Base-by-base conservation (phyloP, 2,888 invertebrate genomes). In the Malacosoma neustria region DNA sequence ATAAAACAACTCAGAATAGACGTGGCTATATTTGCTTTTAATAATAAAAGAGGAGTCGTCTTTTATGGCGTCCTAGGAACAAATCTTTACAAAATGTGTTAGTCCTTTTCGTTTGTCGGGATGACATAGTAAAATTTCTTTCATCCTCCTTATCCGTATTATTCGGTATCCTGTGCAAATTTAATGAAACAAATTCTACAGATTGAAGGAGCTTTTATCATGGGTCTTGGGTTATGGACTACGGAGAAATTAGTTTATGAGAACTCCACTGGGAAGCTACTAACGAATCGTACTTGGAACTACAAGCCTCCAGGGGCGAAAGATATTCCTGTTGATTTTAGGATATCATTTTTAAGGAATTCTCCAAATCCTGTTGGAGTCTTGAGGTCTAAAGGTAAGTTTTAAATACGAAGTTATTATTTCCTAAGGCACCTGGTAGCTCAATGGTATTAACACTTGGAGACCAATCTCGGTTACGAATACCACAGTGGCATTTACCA, bases 231-330 rank as follows among this genome's bases (percentile, higher is more conserved):
- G 1, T 89, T 91, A 35, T 93, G 90, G 88, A 90, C 92, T 0
- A 82, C 85, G 0, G 94, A 94, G 61, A 87, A 89, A 37, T 58
- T 93, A 29, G 60, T 88, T 4, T 90, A 88, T 57, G 87, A 89
- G 39, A 62, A 76, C 3, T 77, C 87, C 7, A 45, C 45, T 0
- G 94, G 93, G 0, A 72, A 84, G 35, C 71, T 92, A 5, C 71
- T 91, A 1, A 92, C 93, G 0, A 85, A 90, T 54, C 80, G 91
- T 13, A 92, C 93, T 1, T 94, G 94, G 93, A 89, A 82, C 11
- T 93, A 93, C 64, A 91, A 91, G 59, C 88, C 90, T 3, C 92
- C 92, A 0, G 91, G 91, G 0, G 87, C 88, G 0, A 89, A 89
- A 49, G 93, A 93, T 55, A 91, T 92, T 43, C 92, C 93, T 0